Base-by-base conservation (phyloP, 2,797 vertebrate genomes). In the Adelosebastes latens region DNA sequence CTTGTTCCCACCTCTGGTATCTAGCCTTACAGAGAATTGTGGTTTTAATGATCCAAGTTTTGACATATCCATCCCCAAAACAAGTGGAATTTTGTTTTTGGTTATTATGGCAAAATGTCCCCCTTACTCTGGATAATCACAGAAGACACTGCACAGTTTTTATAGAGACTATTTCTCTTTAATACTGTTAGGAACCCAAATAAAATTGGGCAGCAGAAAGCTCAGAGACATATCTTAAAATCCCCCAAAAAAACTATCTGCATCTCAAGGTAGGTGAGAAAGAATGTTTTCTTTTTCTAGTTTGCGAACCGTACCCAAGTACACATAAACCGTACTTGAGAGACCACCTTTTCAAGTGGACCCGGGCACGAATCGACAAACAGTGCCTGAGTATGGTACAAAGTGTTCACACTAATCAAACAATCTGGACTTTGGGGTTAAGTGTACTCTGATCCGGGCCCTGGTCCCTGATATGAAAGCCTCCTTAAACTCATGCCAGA, bases 371-470 rank as follows among this genome's bases (percentile, higher is more conserved):
- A 13, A 49, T 49, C 42, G 42, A 49, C 42, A 49, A 49, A 49
- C 42, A 49, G 42, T 8, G 16, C 29, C 29, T 31, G 29, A 5
- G 6, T 42, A 42, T 42, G 5, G 13, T 42, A 6, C 39, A 42
- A 2, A 6, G 39, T 42, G 39, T 42, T 42, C 0, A 0, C 13
- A 42, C 39, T 42, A 0, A 42, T 49, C 42, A 49, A 49, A 49
- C 0, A 49, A 49, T 4, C 18, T 49, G 1, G 0, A 49, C 1
- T 49, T 49, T 49, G 42, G 42, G 42, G 42, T 49, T 49, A 49
- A 20, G 42, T 0, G 18, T 49, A 20, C 42, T 49, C 42, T 49
- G 18, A 20, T 49, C 42, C 18, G 42, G 18, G 42, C 16, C 7
- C 7, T 49, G 16, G 18, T 49, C 7, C 42, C 16, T n/a, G 20